Evolutionary conservation across 2,888 invertebrate genomes (phyloP), one percentile per base, ranked within the genome.

Genomic region (Cryptocephalus primarius): DNA sequence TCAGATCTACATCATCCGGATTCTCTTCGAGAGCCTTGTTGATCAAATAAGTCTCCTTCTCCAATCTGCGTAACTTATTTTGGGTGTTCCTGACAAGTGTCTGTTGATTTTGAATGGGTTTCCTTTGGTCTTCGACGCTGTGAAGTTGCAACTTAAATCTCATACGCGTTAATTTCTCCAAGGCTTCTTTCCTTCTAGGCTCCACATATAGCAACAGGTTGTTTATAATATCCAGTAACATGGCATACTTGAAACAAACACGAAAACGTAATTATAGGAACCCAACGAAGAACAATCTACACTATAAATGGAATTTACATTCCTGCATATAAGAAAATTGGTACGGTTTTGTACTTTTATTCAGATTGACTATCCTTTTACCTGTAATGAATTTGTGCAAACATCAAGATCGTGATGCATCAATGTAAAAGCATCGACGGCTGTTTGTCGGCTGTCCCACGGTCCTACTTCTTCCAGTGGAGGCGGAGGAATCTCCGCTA

Each of bases 371-470:
- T 39, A 31, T 22, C 9, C 1, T 11, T 39, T 57, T 60, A 85
- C 85, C 73, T 86, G 87, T 55, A 90, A 66, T 0, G 93, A 92
- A 73, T 95, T 96, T 39, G 95, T 94, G 73, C 91, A 93, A n/a
- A 95, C 93, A 66, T 96, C 94, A 33, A 99, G 77, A 72, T 97
- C 97, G 67, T 99, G 92, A 74, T 99, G 99, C 83, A 96, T 93
- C 42, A 99, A 75, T 0, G 95, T 96, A 68, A 99, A 95, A 2
- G 94, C 92, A 74, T 99, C 96, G 40, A 93, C 92, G 1, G 93
- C 91, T 50, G 88, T 87, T 59, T 88, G 86, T 54, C 83, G 78
- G 49, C 84, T 80, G 60, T 86, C 85, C 85, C 90, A 90, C 36
- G 83, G 82, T 2, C 81, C 74, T 1, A 78, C 76, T 54, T 82